These are phyloP conservation scores for Philereme vetulata DNA, from an alignment of 2,888 invertebrate genomes.

Conservation along the genomic window DNA sequence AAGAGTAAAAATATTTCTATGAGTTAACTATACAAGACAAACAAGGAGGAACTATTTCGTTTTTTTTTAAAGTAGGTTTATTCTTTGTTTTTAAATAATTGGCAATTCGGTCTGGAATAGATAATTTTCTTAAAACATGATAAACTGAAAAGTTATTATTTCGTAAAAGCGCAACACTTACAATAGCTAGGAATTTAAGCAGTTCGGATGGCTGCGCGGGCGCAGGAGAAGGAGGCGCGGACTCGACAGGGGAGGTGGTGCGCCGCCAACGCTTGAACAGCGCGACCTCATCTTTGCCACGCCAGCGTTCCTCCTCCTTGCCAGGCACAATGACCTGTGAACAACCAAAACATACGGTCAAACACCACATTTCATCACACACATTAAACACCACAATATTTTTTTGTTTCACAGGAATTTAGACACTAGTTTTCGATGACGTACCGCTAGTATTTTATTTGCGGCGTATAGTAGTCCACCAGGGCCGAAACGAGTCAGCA, in stretches of 20 bases:
- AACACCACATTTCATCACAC: slow-evolving; percentile 58
- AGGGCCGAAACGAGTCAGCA: slow-evolving; percentile 77
- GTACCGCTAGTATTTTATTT: slow-evolving; percentile 81
- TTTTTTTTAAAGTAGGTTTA: not conserved
- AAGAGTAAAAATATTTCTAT: slow-evolving; percentile 47
- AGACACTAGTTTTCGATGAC: slow-evolving; percentile 60
- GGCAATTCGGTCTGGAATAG: not conserved
- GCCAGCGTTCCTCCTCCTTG: slow-evolving; percentile 79
- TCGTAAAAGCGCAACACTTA: slow-evolving; percentile 78
- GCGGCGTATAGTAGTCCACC: slow-evolving; percentile 79
- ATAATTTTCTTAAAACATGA: not conserved
- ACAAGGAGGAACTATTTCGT: not conserved
- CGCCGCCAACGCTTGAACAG: slow-evolving; percentile 78
- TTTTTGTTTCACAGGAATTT: slow-evolving; percentile 49
- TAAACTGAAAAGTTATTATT: not conserved
- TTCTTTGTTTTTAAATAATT: not conserved
- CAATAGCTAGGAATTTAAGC: slow-evolving; percentile 91
- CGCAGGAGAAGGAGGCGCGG: slow-evolving; percentile 52
- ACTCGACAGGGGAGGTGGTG: slow-evolving; percentile 57
- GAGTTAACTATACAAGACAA: slow-evolving; percentile 6
- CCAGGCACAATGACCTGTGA: slow-evolving; percentile 78
- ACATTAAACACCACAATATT: slow-evolving; percentile 35
- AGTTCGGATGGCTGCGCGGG: slow-evolving; percentile 74
- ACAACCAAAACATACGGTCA: slow-evolving; percentile 74
- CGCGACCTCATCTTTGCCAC: slow-evolving; percentile 73